These are phyloP conservation scores for Hemicordylus capensis DNA, from an alignment of 2,113 vertebrate species.

Conservation along the genomic window DNA sequence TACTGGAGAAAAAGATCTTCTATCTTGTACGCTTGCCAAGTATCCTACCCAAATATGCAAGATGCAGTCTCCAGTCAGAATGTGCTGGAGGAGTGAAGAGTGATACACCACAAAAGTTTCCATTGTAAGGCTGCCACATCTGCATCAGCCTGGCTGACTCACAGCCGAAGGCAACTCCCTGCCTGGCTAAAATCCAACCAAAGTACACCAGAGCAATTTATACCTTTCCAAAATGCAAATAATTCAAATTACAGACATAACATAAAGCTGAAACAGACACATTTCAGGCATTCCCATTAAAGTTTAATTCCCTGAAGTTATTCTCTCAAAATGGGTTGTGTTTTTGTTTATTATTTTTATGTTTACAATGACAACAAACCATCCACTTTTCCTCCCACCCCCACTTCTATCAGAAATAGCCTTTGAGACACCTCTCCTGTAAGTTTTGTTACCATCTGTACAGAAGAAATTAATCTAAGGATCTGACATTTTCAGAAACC, in stretches of 20 bases:
- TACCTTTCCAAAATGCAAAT: constrained; percentile 79
- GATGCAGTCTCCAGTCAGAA: constrained; percentile 71
- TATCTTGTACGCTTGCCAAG: constrained; percentile 43
- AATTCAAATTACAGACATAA: constrained; percentile 78
- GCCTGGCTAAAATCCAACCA: constrained; percentile 57
- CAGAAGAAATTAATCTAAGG: background rate
- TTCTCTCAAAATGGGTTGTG: constrained; percentile 63
- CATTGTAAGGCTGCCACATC: constrained; percentile 86
- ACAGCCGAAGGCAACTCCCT: constrained; percentile 77
- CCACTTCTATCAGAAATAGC: background rate
- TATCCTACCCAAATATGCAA: constrained; percentile 65
- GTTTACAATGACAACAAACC: background rate
- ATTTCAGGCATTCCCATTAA: constrained; percentile 77
- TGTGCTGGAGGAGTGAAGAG: constrained; percentile 72
- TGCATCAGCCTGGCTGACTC: constrained; percentile 83
- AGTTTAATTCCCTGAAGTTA: constrained; percentile 68
- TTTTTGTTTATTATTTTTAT: background rate
- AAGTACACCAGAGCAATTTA: constrained; percentile 75
- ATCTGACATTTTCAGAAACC: background rate
- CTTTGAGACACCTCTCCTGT: background rate
- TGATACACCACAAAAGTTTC: constrained; percentile 86
- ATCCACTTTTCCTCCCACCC: background rate
- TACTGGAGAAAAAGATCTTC: constrained; percentile 46
- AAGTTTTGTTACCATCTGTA: background rate
- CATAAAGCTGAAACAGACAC: constrained; percentile 75